Evolutionary conservation across 2,888 invertebrate genomes (phyloP).

Genomic region (Peribatodes rhomboidaria): DNA sequence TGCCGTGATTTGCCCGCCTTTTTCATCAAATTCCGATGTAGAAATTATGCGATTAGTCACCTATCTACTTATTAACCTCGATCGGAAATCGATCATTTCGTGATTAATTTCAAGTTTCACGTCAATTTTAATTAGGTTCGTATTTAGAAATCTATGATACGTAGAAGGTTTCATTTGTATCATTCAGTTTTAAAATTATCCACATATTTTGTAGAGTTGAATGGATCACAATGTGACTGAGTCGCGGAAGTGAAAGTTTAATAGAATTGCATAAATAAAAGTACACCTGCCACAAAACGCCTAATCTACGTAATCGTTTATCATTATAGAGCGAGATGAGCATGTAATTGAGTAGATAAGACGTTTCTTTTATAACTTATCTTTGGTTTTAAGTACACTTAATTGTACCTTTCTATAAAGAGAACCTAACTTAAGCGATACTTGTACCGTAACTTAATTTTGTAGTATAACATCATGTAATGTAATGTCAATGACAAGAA

Average conservation of each 20-base stretch:
- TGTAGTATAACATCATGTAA: too few relatives aligned
- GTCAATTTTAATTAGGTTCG: conserved; percentile 13
- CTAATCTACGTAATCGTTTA: conserved; percentile 46
- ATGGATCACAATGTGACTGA: conserved; percentile 59
- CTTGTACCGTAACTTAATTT: too few relatives aligned
- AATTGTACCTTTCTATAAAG: not conserved
- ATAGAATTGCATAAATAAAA: conserved; percentile 61
- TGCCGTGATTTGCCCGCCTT: conserved; percentile 37
- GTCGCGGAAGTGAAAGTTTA: conserved; percentile 75
- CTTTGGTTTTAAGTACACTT: not conserved
- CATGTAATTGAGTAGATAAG: not conserved
- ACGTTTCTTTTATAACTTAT: not conserved
- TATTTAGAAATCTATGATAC: conserved; percentile 5
- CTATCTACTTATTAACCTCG: conserved; percentile 32
- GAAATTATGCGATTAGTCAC: conserved; percentile 32
- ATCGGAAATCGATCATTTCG: conserved; percentile 22
- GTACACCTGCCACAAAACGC: conserved; percentile 34
- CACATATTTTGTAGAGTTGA: conserved; percentile 33
- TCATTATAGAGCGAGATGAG: conserved; percentile 20
- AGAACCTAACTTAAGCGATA: too few relatives aligned
- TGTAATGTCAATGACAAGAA: too few relatives aligned
- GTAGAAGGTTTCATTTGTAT: not conserved
- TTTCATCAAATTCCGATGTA: conserved; percentile 36
- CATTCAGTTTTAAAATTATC: conserved; percentile 34
- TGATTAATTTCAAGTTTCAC: conserved; percentile 28